These are phyloP conservation scores for Penelope pileata DNA, from an alignment of 2,113 vertebrate species.

Conservation along the genomic window DNA sequence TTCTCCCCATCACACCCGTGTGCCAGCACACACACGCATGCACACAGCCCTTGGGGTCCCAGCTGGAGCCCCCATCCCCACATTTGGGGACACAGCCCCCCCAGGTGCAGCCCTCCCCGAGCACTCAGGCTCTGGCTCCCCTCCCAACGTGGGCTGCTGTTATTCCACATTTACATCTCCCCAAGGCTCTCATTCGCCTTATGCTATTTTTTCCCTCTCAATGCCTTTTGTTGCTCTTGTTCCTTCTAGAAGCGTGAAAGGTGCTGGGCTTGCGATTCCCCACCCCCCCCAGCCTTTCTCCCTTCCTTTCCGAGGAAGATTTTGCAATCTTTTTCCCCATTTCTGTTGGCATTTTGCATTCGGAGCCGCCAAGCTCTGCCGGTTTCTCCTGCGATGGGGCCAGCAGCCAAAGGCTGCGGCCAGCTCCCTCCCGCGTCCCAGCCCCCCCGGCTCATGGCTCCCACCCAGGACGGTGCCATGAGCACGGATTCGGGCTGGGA, in stretches of 20 bases:
- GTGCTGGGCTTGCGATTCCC: not conserved
- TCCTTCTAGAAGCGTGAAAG: constrained; percentile 22
- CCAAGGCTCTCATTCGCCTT: not conserved
- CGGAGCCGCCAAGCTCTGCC: not conserved
- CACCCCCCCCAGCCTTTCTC: accelerated
- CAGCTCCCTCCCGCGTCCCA: not conserved
- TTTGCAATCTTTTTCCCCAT: not conserved
- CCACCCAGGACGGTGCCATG: not conserved
- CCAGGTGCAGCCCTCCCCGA: not conserved
- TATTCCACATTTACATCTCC: constrained; percentile 16
- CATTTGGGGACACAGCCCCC: not conserved
- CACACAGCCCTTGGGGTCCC: too few relatives aligned
- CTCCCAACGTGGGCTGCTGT: not conserved
- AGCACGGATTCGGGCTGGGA: not conserved
- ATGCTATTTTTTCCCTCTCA: not conserved
- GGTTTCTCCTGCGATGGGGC: not conserved
- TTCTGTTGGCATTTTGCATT: not conserved
- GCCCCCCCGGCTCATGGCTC: not conserved
- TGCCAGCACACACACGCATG: not conserved
- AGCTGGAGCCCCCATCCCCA: not conserved
- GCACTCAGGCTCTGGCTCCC: not conserved
- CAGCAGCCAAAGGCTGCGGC: not conserved
- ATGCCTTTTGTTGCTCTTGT: constrained; percentile 16
- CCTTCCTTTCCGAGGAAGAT: not conserved
- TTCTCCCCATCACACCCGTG: not conserved